Base-by-base conservation (phyloP, 2,113 vertebrate species). In the Sphyrna mokarran region DNA sequence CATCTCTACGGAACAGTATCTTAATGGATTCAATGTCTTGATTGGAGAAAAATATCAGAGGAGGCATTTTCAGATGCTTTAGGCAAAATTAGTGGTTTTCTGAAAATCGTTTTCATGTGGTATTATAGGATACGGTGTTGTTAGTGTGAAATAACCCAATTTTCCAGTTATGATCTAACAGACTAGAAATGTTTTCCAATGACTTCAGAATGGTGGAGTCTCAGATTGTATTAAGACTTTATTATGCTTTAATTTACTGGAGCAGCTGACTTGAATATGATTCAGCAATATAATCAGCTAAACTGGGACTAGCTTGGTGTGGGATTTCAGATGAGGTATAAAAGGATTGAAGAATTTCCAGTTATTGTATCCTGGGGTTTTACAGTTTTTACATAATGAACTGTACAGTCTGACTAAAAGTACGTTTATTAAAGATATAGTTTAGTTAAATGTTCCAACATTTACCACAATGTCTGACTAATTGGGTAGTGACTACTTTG, bases 381-480 rank as follows among this genome's bases (percentile, higher is more conserved):
- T 26, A 29, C 26, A 58, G 58, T 9, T 90, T 90, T 66, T 66
- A 66, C 14, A 91, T 18, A 37, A 33, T 66, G 18, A 18, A 83
- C 37, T 20, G 16, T 20, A 37, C 37, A 33, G 89, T 91, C 89
- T 33, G n/a, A 63, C 0, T 63, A 63, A n/a, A 91, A 18, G 86
- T 90, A 11, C 33, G 22, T 83, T 93, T 93, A 18, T 0, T 22
- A 33, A 91, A 91, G 61, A 66, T 93, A 66, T 83, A 40, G 80
- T 40, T 93, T 89, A 89, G 9, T 89, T 68, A 5, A 66, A 18
- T 93, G 61, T 63, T 91, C 87, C 86, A 89, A 23, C 22, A 58
- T 54, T 89, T 89, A 90, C 87, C 61, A n/a, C 89, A 93, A 66
- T 68, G 61, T 93, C 89, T 93, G 89, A 93, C 89, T 93, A 68